Evolutionary conservation across 1,140 invertebrate species (phyloP).

Genomic region (Trachymyrmex cornetzi): DNA sequence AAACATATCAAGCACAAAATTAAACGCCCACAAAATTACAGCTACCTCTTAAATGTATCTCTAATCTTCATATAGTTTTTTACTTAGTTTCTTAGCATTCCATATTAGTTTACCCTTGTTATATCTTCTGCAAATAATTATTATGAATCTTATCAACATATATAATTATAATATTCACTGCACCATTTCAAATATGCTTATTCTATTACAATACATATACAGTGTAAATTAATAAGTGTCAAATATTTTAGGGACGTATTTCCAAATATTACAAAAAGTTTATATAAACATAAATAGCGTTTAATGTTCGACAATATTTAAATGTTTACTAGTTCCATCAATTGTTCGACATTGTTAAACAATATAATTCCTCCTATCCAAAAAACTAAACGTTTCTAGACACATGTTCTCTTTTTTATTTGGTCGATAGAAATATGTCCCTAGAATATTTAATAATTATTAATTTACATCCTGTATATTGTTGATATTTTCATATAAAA

Average conservation of each 20-base stretch:
- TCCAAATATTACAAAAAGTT: no score
- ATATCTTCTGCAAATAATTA: neutral
- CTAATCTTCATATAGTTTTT: neutral
- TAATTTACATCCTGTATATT: neutral
- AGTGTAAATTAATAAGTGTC: no score
- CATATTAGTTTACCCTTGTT: neutral
- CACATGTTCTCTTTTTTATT: no score
- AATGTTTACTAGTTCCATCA: no score
- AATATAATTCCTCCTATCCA: no score
- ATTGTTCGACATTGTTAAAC: no score
- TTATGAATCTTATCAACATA: neutral
- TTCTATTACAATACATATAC: neutral
- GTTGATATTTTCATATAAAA: neutral
- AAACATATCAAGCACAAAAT: slow-evolving; percentile 45
- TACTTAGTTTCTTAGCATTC: neutral
- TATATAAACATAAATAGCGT: no score
- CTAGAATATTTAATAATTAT: no score
- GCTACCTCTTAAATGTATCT: neutral
- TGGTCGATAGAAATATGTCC: no score
- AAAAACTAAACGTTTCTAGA: no score
- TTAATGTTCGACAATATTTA: no score
- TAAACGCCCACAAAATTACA: slow-evolving; percentile 31
- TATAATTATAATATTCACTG: neutral
- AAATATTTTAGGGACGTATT: no score
- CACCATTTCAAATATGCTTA: neutral